Evolutionary conservation across 2,113 vertebrate species (phyloP).

Genomic region (Crypturellus undulatus): DNA sequence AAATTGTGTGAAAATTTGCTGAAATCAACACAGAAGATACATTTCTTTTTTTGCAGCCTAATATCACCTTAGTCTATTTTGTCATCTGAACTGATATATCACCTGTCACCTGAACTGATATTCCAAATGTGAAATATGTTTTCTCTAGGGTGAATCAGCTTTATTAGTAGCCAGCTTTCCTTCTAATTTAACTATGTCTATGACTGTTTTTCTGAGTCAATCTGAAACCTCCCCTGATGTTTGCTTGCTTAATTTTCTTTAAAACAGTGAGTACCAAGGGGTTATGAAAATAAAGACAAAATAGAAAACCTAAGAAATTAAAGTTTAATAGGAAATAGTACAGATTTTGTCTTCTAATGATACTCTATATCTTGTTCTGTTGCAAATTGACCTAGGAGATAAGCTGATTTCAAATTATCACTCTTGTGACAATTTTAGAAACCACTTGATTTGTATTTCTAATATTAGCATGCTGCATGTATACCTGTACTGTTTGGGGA

Average conservation of each 20-base stretch:
- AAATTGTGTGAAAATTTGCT: not conserved
- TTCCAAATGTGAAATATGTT: not conserved
- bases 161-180: not conserved
- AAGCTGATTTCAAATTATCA: not conserved
- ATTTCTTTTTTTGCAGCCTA: not conserved
- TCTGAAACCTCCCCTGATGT: not conserved
- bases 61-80: not conserved
- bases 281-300: not conserved
- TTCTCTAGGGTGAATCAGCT: not conserved
- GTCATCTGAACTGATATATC: not conserved
- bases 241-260: not conserved
- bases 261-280: not conserved
- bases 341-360: not conserved
- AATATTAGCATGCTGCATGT: not conserved
- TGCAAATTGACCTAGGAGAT: not conserved
- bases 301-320: not conserved
- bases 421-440: not conserved
- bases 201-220: too few relatives aligned
- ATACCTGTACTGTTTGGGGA: rapidly evolving
- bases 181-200: not conserved
- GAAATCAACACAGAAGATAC: rapidly evolving
- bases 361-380: not conserved
- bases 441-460: not conserved
- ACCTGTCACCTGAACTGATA: too few relatives aligned
- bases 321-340: not conserved